Conservation (phyloP, 2,888 invertebrate genomes). For the Eulithis testata region DNA sequence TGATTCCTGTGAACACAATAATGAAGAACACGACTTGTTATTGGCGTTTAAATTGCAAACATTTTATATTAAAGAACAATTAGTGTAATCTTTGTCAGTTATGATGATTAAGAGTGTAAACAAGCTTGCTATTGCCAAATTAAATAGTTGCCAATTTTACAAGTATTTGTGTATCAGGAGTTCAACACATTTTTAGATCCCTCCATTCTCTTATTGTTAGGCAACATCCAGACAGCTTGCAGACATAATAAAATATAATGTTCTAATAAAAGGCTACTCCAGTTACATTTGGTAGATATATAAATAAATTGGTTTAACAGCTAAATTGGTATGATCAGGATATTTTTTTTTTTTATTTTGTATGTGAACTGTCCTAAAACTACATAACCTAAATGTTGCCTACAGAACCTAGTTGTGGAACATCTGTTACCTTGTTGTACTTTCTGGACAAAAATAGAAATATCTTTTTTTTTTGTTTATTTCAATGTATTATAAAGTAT, state of each 20-base stretch:
- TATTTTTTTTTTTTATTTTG: background rate
- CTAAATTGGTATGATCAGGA: too few species aligned
- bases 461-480: slow-evolving; percentile 45
- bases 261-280: too few species aligned
- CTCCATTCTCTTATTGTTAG: background rate
- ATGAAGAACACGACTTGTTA: background rate
- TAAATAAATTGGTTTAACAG: too few species aligned
- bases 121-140: slow-evolving; percentile 67
- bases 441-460: slow-evolving; percentile 44
- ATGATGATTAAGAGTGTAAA: background rate
- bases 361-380: background rate
- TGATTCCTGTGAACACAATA: slow-evolving; percentile 7
- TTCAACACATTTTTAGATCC: background rate
- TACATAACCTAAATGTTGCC: slow-evolving; percentile 4
- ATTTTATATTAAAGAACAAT: background rate
- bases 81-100: slow-evolving; percentile 2
- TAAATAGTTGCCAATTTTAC: slow-evolving; percentile 63
- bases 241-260: too few species aligned
- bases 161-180: slow-evolving; percentile 13
- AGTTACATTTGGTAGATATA: too few species aligned
- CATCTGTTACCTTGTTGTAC: slow-evolving; percentile 60
- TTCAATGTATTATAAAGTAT: slow-evolving; percentile 63
- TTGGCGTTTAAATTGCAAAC: background rate
- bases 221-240: slow-evolving; percentile 6
- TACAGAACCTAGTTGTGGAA: slow-evolving; percentile 15